Base-by-base conservation (phyloP, 2,797 vertebrate species). In the Tragopan temminckii region DNA sequence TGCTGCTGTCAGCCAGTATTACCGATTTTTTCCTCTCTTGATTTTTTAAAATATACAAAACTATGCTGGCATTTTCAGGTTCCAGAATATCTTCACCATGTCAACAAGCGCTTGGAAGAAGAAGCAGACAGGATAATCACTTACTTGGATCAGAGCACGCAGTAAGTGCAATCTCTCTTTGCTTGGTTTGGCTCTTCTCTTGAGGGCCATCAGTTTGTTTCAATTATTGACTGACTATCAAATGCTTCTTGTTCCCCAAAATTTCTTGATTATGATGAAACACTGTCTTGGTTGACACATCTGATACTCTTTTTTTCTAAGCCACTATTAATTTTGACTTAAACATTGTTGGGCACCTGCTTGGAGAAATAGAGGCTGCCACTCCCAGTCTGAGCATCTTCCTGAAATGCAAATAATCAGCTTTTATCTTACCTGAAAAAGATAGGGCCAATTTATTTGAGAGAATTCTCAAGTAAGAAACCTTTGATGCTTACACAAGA, bases 121-220 rank as follows among this genome's bases (percentile, higher is more conserved):
- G 99, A 99, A 96, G 99, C 99, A 33, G 99, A 99, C 98, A 98
- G 99, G 96, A 99, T 99, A 97, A 99, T 99, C 97, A 99, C 99
- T 87, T 99, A 99, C 64, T 98, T 99, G 97, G 99, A 99, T 98
- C 99, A 99, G 98, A 99, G 99, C 97, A 99, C 99, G 96, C 99
- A 99, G 99, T 99, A 98, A 99, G 99, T 98, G 91, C 95, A 77
- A 3, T 70, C 38, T 93, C 33, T 53, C 25, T 95, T 52, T 83
- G 75, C 57, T 79, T 94, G 50, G 53, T 68, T 90, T 52, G 89
- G 40, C 25, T 69, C 52, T 48, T 45, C 57, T 76, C 7, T 8
- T 88, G 74, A 86, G 55, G 36, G 46, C 55, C 50, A 55, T 86
- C 63, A 68, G 0, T 59, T 93, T 71, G 55, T 83, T 78, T 71